Percentiles rank a stretch among this genome's conserved stretches.
Conservation (phyloP, 2,113 vertebrate species). For the Archocentrus centrarchus region DNA sequence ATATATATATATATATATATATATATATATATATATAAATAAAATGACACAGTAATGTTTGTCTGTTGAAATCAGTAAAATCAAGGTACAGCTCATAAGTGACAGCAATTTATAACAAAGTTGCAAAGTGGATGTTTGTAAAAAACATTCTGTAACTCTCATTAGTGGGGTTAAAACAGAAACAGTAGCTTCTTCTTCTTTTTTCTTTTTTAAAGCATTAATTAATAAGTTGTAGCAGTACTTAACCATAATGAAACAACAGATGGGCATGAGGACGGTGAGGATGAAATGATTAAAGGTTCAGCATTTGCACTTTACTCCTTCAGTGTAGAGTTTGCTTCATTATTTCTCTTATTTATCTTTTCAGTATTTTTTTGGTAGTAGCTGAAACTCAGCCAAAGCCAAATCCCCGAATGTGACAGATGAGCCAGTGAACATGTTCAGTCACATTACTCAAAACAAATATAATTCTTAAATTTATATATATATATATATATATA, state of each 20-base stretch:
- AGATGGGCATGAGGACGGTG: not conserved
- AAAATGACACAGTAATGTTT: too few relatives aligned
- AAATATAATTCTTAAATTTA: not conserved
- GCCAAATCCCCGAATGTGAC: not conserved
- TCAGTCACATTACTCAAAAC: not conserved
- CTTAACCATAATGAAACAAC: slow-evolving; percentile 8
- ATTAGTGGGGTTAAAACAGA: not conserved
- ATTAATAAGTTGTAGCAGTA: slow-evolving; percentile 7
- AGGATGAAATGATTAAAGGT: slow-evolving; percentile 13
- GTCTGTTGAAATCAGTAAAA: not conserved
- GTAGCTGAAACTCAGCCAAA: slow-evolving; percentile 5
- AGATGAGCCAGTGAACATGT: not conserved
- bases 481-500: too few relatives aligned
- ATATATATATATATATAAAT: too few relatives aligned
- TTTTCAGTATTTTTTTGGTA: not conserved
- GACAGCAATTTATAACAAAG: not conserved
- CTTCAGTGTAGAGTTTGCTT: slow-evolving; percentile 1
- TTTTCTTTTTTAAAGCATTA: not conserved
- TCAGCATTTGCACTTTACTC: slow-evolving; percentile 1
- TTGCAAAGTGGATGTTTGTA: not conserved
- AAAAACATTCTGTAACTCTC: not conserved
- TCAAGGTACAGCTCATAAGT: not conserved
- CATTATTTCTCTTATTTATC: not conserved
- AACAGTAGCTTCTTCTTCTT: not conserved
- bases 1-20: too few relatives aligned